These are phyloP conservation scores for Pristionchus japonicus DNA, from an alignment of 2,888 invertebrate genomes.

Conservation along the genomic window DNA sequence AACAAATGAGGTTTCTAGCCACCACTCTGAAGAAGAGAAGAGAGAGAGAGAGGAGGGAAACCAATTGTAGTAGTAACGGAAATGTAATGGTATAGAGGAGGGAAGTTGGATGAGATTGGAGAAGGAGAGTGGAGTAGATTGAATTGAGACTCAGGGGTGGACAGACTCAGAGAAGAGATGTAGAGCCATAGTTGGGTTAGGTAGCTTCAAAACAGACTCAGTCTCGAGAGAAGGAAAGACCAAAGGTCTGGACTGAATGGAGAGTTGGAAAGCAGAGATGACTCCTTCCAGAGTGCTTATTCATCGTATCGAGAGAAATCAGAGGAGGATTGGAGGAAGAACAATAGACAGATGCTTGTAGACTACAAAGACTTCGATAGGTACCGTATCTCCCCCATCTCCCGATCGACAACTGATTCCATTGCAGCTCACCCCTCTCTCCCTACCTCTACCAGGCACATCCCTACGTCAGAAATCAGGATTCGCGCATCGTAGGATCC, in stretches of 20 bases:
- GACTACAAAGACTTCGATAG: conserved; percentile 73
- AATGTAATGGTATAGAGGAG: conserved; percentile 8
- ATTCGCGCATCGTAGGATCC: conserved; percentile 73
- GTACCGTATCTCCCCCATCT: conserved; percentile 45
- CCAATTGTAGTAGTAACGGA: background rate
- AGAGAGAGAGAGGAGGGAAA: background rate
- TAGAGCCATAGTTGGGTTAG: background rate
- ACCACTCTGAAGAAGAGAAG: background rate
- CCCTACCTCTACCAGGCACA: conserved; percentile 72
- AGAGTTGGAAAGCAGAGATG: background rate
- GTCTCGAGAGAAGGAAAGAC: background rate
- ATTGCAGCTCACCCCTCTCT: conserved; percentile 68
- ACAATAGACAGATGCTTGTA: conserved; percentile 68
- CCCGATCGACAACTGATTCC: background rate
- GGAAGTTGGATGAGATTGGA: conserved; percentile 7
- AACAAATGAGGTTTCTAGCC: background rate
- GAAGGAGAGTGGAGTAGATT: background rate
- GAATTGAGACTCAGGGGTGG: background rate
- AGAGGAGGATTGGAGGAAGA: conserved; percentile 68
- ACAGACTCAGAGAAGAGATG: background rate
- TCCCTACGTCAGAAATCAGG: conserved; percentile 67
- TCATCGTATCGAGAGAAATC: conserved; percentile 58
- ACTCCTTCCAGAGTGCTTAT: conserved; percentile 49
- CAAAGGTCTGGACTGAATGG: background rate
- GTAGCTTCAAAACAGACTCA: background rate